Evolutionary conservation across 2,113 vertebrate species (phyloP).

Genomic region (Serilophus lunatus): DNA sequence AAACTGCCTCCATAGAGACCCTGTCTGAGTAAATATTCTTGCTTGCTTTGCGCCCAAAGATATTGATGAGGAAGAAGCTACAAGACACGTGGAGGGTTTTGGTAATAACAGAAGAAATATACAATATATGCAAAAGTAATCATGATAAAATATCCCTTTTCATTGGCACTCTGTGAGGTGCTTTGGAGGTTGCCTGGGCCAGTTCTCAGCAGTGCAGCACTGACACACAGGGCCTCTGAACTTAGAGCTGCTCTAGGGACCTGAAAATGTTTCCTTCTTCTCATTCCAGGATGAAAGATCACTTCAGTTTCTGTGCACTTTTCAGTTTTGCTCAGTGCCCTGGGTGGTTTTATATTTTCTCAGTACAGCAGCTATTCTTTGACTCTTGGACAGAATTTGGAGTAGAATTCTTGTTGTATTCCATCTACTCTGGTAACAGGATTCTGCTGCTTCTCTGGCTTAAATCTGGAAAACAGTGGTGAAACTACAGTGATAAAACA

Average conservation of each 20-base stretch:
- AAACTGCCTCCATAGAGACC: background rate
- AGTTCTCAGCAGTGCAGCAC: background rate
- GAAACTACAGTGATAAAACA: background rate
- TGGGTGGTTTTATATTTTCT: background rate
- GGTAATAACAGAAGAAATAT: background rate
- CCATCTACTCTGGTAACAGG: background rate
- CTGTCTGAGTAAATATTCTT: background rate
- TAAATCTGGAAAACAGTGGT: background rate
- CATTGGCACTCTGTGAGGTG: background rate
- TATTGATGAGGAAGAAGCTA: background rate
- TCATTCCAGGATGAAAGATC: background rate
- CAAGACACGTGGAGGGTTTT: background rate
- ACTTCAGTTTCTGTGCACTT: background rate
- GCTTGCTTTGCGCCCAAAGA: background rate
- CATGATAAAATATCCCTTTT: background rate
- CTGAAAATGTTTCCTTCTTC: background rate
- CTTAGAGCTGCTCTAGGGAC: fast-evolving
- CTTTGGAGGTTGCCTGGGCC: background rate
- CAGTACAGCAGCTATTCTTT: background rate
- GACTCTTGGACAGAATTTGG: background rate
- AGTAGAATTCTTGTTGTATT: background rate
- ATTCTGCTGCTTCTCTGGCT: background rate
- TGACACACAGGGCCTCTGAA: background rate
- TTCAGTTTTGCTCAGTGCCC: background rate
- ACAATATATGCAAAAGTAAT: background rate